A percentile compares a stretch with the other conserved stretches of the same genome.
Conservation (phyloP, 2,113 vertebrate genomes). For the Grammomys dolichurus region DNA sequence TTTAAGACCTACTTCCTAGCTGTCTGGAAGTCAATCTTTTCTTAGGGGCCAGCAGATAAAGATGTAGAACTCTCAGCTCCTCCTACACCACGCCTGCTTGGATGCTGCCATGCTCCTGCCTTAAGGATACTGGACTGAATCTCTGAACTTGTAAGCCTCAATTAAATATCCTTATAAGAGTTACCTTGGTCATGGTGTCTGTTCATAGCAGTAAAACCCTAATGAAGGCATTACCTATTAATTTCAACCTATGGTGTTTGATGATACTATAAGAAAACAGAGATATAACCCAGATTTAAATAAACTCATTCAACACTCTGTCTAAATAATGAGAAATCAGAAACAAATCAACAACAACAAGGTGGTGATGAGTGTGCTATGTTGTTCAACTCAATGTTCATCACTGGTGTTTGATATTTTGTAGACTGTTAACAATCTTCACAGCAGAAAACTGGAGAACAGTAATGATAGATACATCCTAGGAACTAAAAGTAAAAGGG, state of each 20-base stretch:
- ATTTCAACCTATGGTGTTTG: not conserved
- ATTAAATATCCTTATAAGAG: too few relatives aligned
- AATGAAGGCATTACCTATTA: not conserved
- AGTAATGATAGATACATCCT: not conserved
- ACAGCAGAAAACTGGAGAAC: not conserved
- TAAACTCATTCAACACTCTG: not conserved
- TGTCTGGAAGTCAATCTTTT: too few relatives aligned
- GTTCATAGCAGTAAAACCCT: too few relatives aligned
- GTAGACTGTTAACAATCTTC: not conserved
- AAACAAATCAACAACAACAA: not conserved
- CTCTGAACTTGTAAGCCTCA: too few relatives aligned
- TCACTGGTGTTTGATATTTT: not conserved
- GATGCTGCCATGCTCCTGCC: too few relatives aligned
- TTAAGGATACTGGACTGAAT: too few relatives aligned
- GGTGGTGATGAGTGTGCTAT: not conserved
- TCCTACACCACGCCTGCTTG: too few relatives aligned
- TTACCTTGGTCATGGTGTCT: too few relatives aligned
- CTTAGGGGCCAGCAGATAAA: too few relatives aligned
- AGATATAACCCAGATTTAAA: not conserved
- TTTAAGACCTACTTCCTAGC: too few relatives aligned
- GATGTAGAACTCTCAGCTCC: too few relatives aligned
- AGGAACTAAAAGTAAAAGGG: slow-evolving; percentile 29
- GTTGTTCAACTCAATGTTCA: not conserved
- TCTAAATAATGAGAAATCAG: not conserved
- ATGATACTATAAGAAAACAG: slow-evolving; percentile 10